Evolutionary conservation across 2,888 invertebrate species (phyloP).

Genomic region (Petrolisthes cinctipes): DNA sequence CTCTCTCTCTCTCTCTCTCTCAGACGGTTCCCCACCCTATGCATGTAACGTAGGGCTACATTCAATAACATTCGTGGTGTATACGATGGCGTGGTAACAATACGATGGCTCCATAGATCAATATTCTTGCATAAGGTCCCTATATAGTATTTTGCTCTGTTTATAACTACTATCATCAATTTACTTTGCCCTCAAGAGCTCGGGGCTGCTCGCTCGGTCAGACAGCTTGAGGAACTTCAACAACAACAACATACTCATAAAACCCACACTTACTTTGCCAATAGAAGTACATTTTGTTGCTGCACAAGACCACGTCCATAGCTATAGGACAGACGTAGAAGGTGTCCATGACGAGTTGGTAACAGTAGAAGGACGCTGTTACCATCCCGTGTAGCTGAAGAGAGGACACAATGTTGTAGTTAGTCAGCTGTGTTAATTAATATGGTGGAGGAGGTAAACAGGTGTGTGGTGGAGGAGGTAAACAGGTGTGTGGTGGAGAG

Average conservation of each 20-base stretch:
- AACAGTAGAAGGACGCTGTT: constrained; percentile 37
- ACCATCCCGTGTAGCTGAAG: constrained; percentile 39
- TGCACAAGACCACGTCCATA: constrained; percentile 33
- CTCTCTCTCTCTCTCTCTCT: too few relatives aligned
- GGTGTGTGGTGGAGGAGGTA: too few relatives aligned
- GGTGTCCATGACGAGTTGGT: constrained; percentile 40
- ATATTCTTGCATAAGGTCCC: neutral
- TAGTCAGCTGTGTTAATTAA: too few relatives aligned
- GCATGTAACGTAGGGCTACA: too few relatives aligned
- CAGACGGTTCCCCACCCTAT: too few relatives aligned
- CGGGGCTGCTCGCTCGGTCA: neutral
- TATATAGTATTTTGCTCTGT: neutral
- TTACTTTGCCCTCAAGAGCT: neutral
- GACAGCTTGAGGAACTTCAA: neutral
- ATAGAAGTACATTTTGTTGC: constrained; percentile 53
- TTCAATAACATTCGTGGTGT: too few relatives aligned
- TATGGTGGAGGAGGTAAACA: too few relatives aligned
- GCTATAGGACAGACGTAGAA: constrained; percentile 45
- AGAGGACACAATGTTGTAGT: neutral
- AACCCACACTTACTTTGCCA: constrained; percentile 38
- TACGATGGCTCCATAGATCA: neutral
- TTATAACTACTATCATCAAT: neutral
- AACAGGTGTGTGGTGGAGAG: too few relatives aligned
- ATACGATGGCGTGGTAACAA: too few relatives aligned
- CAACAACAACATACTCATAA: neutral